Conservation (phyloP, 1,140 invertebrate species). For the Drosophila nigrodunni region DNA sequence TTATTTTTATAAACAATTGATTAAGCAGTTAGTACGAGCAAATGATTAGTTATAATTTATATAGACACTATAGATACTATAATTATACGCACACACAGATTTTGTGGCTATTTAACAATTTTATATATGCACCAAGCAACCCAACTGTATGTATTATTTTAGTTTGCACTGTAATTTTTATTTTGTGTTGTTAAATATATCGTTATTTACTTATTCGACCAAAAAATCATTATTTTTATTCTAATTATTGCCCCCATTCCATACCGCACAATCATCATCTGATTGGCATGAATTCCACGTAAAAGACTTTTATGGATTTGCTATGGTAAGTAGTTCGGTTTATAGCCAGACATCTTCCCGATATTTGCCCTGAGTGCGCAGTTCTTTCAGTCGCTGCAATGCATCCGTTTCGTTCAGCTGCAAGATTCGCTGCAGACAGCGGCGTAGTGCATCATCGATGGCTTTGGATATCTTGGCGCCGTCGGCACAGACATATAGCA, state of each 20-base stretch:
- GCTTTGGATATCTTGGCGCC: slow-evolving; percentile 89
- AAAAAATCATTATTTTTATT: slow-evolving; percentile 36
- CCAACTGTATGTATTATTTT: slow-evolving; percentile 79
- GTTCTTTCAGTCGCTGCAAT: slow-evolving; percentile 78
- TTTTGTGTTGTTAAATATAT: slow-evolving; percentile 84
- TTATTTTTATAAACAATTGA: slow-evolving; percentile 41
- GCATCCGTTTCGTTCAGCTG: slow-evolving; percentile 83
- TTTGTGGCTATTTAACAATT: slow-evolving; percentile 41
- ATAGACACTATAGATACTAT: slow-evolving; percentile 21
- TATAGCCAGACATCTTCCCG: slow-evolving; percentile 87
- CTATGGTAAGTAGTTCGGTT: background rate
- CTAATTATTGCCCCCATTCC: background rate
- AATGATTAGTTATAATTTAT: slow-evolving; percentile 54
- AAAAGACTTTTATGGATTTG: background rate
- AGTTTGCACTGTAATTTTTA: slow-evolving; percentile 79
- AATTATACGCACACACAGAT: slow-evolving; percentile 22
- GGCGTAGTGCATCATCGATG: slow-evolving; percentile 87
- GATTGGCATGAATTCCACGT: background rate
- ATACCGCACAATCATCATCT: slow-evolving; percentile 4
- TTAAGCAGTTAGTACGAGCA: slow-evolving; percentile 9
- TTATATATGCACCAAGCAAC: slow-evolving; percentile 15
- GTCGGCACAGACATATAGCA: slow-evolving; percentile 92
- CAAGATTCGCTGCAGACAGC: slow-evolving; percentile 85
- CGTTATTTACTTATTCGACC: slow-evolving; percentile 82
- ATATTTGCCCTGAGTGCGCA: slow-evolving; percentile 85